These are phyloP conservation scores for Megalurothrips usitatus DNA, from an alignment of 2,888 invertebrate genomes.

Conservation along the genomic window DNA sequence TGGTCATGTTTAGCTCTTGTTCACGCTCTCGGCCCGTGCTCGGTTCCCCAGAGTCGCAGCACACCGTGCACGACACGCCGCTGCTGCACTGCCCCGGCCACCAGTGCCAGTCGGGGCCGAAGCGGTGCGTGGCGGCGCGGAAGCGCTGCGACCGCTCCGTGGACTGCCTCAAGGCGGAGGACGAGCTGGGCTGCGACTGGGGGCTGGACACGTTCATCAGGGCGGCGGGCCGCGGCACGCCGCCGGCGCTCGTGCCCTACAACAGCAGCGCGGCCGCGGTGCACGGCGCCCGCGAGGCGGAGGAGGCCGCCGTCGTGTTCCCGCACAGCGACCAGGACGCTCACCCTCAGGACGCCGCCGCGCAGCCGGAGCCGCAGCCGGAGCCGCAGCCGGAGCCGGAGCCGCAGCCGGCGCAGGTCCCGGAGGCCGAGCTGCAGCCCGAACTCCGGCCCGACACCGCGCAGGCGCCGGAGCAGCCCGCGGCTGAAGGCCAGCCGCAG, in stretches of 20 bases:
- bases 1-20: no score
- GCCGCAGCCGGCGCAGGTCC: neutral
- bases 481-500: neutral
- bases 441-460: neutral
- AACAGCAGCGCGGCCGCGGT: neutral
- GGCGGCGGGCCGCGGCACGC: constrained; percentile 26
- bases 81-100: constrained; percentile 67
- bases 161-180: constrained; percentile 75
- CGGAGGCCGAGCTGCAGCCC: neutral
- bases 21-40: no score
- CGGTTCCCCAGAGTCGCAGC: neutral
- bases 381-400: neutral
- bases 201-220: neutral
- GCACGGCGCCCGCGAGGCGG: constrained; percentile 8
- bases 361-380: neutral
- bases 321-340: neutral
- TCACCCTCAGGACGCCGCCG: neutral
- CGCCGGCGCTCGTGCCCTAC: constrained; percentile 27
- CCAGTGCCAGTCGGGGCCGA: constrained; percentile 60
- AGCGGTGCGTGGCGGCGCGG: constrained; percentile 62
- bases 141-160: constrained; percentile 66
- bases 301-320: constrained; percentile 16
- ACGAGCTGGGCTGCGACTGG: constrained; percentile 63
- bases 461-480: neutral
- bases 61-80: constrained; percentile 48